A percentile compares a stretch with the other conserved stretches of the same genome.
These are phyloP conservation scores for Rallus limicola DNA, from an alignment of 2,113 vertebrate species.

Conservation along the genomic window DNA sequence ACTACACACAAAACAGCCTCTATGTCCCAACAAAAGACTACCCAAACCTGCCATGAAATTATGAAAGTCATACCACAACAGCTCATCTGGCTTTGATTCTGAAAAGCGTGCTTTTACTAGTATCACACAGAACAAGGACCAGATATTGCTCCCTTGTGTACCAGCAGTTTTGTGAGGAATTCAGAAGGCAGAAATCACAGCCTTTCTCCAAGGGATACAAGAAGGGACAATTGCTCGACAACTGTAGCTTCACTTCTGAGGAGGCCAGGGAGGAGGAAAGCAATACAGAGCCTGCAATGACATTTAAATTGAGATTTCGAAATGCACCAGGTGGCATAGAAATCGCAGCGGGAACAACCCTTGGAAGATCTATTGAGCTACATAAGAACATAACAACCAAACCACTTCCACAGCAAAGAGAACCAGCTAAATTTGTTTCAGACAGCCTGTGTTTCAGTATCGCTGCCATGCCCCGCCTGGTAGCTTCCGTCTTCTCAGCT, in stretches of 20 bases:
- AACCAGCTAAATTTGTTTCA: conserved; percentile 36
- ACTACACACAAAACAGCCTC: background rate
- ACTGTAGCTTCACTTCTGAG: background rate
- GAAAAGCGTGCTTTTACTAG: background rate
- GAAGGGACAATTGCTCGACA: background rate
- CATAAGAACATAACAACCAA: background rate
- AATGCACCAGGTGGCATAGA: background rate
- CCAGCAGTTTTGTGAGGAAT: background rate
- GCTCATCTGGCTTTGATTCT: background rate
- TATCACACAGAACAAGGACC: background rate
- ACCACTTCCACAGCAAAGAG: background rate
- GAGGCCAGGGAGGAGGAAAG: background rate
- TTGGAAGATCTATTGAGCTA: background rate
- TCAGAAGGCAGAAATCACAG: background rate
- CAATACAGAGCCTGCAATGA: background rate
- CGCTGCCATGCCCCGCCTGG: background rate
- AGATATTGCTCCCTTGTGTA: background rate
- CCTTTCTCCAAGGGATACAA: background rate
- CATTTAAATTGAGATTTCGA: background rate
- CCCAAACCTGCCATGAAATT: background rate
- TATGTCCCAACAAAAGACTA: background rate
- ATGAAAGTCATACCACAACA: background rate
- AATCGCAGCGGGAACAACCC: background rate
- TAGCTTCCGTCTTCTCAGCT: conserved; percentile 8
- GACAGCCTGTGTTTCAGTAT: conserved; percentile 30